Evolutionary conservation across 2,888 invertebrate genomes (phyloP), one percentile per base, ranked within the genome.

Genomic region (Notodonta ziczac): DNA sequence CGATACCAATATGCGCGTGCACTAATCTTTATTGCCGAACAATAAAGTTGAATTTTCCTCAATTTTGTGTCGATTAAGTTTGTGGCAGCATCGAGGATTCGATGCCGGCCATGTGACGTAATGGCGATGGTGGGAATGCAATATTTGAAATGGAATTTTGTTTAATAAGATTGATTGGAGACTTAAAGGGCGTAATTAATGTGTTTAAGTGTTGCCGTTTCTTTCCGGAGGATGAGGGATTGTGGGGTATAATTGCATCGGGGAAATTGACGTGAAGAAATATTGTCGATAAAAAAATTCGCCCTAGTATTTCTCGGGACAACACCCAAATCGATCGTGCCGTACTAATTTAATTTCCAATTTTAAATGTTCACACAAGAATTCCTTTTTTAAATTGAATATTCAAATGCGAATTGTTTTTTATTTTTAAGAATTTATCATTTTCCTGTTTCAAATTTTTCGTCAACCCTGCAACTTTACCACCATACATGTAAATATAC

Each of bases 101-200:
- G 54, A 35, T 39, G 24, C 54, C 32, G 54, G 59, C 62, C 56
- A 56, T 59, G 63, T 63, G 60, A 57, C 63, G 61, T 63, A 60
- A 61, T 60, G 39, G 65, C 63, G 69, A 60, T 59, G 46, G 72
- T 72, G 80, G 78, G 76, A 80, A 80, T 78, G 76, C 73, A 77
- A 79, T 78, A 77, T 79, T 73, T 68, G 70, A 68, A 72, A 73
- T 74, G 72, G 73, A 74, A 73, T 74, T 74, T 74, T 66, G 63
- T 66, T 67, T 76, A 73, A 73, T 73, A 76, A 76, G 75, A 76
- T 76, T 72, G 73, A 76, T 76, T 74, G 65, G 60, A 67, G 71
- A 67, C 60, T 73, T 67, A 57, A 59, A 59, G 66, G 67, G 70
- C 63, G 52, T 60, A 46, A 13, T 60, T 61, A 63, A 68, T 63